phyloP scores from a whole-genome alignment of 2,113 vertebrate species.

The Chinchilla lanigera region DNA sequence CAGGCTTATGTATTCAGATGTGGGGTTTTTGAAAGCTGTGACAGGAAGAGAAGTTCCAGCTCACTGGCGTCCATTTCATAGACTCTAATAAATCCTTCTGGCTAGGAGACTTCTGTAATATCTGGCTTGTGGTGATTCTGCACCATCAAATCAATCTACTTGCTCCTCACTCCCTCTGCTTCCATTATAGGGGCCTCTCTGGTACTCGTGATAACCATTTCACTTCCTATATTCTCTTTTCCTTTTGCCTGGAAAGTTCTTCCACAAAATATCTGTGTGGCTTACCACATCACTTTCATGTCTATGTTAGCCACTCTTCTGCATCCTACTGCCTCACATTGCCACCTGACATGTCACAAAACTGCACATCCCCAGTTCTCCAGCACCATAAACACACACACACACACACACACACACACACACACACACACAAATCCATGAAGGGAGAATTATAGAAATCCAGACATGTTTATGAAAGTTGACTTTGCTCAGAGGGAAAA shows the following conservation, averaged over 20 bases:
- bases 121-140: background rate
- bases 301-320: background rate
- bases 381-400: too few species aligned
- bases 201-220: background rate
- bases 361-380: background rate
- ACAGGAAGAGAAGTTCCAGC: background rate
- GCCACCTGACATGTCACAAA: background rate
- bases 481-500: background rate
- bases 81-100: too few species aligned
- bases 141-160: background rate
- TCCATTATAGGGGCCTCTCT: background rate
- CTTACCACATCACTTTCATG: background rate
- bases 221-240: background rate
- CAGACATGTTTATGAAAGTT: slow-evolving; percentile 46
- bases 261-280: background rate
- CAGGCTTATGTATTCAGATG: background rate
- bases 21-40: background rate
- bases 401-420: background rate
- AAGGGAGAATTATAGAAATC: background rate
- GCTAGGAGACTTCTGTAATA: background rate
- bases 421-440: background rate
- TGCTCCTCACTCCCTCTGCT: background rate
- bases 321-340: background rate
- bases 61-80: background rate
- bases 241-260: background rate